phyloP scores from a whole-genome alignment of 2,888 invertebrate species.

The Pemphredon lugubris region DNA sequence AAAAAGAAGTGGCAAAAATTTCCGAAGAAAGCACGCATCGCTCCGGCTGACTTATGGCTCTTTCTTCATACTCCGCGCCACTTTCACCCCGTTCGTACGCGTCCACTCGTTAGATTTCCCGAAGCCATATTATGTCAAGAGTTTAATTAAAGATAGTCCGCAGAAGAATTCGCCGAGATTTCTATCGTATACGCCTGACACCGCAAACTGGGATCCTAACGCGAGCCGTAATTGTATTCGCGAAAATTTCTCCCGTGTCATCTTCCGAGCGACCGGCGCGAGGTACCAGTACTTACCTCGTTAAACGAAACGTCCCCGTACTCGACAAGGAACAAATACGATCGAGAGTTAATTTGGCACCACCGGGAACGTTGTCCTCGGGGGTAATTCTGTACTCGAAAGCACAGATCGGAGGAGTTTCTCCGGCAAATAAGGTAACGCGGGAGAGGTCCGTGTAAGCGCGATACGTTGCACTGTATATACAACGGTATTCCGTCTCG shows the following conservation, averaged over 20 bases:
- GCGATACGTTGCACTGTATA: too few relatives aligned
- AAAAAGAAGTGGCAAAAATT: neutral
- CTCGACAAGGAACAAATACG: conserved; percentile 33
- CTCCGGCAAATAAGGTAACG: too few relatives aligned
- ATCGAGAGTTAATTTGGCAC: conserved; percentile 23
- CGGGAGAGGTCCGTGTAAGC: too few relatives aligned
- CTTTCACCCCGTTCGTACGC: conserved; percentile 44
- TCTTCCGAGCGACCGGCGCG: too few relatives aligned
- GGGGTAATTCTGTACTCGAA: conserved; percentile 46
- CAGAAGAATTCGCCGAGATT: conserved; percentile 18
- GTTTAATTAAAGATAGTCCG: conserved; percentile 41
- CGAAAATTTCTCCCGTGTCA: conserved; percentile 18
- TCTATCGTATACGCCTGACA: conserved; percentile 1
- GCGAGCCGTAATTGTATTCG: neutral
- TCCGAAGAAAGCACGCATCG: neutral
- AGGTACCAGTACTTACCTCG: too few relatives aligned
- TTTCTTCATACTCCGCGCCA: conserved; percentile 16
- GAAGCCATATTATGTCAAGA: conserved; percentile 33
- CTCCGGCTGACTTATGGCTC: neutral
- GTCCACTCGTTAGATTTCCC: conserved; percentile 22
- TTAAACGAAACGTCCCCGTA: conserved; percentile 9
- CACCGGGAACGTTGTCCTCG: conserved; percentile 23
- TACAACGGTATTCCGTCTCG: too few relatives aligned
- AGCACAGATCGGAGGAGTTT: conserved; percentile 15
- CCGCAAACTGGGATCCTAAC: too few relatives aligned